Evolutionary conservation across 2,888 invertebrate genomes (phyloP), one percentile per base, ranked within the genome.

Genomic region (Plusia festucae): DNA sequence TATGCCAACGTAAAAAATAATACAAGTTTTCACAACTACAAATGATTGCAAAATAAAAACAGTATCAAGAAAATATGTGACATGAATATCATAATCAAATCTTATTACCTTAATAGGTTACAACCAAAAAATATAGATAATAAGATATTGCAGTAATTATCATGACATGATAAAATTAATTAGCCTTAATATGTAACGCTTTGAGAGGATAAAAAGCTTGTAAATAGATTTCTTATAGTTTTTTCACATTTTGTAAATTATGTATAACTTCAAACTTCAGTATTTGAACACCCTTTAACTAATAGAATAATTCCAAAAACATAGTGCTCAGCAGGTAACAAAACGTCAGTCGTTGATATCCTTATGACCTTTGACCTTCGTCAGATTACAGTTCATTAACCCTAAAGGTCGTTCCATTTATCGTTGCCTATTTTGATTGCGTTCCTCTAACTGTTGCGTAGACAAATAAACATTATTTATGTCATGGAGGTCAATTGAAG

Each of bases 401-500:
- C 66, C 46, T 22, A 20, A 22, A 61, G 53, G 55, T 49, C 49
- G 40, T 16, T 49, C 46, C 13, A 60, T 16, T 13, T 73, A 51
- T 51, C 13, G n/a, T 62, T 34, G 13, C 32, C 11, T 18, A 44
- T 24, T 18, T 18, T 46, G 16, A 46, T 18, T 7, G 44, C 27
- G 20, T 34, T 32, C 27, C 32, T 24, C 24, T 53, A 44, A 70
- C 60, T 18, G 56, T 70, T 15, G 32, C 57, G 15, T 22, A 60
- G 2, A 15, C 46, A 49, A 49, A 11, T 11, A 49, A 46, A 49
- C 58, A 53, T 63, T 67, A 46, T 77, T 74, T 77, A 74, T 58
- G 55, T 32, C 65, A 61, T 66, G 60, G 52, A 56, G 65, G 60
- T 68, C 79, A 73, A 75, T 68, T 62, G 56, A 53, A 44, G 18